Percentiles rank a stretch among this genome's conserved stretches.
These are phyloP conservation scores for Stenoptilia bipunctidactyla DNA, from an alignment of 2,888 invertebrate genomes.

Conservation along the genomic window DNA sequence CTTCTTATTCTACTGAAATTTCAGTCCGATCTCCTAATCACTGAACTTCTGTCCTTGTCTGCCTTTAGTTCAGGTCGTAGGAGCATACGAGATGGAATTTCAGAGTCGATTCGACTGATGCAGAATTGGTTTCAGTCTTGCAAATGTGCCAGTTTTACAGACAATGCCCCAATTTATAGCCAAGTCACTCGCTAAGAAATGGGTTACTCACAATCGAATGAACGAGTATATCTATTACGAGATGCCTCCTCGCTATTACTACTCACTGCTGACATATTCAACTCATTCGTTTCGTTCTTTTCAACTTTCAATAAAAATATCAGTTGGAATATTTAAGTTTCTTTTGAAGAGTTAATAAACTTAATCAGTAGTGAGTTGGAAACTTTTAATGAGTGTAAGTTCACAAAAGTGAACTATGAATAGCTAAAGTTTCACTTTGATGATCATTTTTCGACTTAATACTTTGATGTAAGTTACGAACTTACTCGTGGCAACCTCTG, in stretches of 20 bases:
- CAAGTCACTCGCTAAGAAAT: conserved; percentile 58
- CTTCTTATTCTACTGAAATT: conserved; percentile 47
- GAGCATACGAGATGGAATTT: conserved; percentile 24
- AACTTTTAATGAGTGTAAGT: too few relatives aligned
- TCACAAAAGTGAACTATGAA: too few relatives aligned
- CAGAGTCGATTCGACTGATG: conserved; percentile 28
- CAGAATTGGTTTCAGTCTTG: conserved; percentile 49
- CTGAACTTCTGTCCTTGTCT: conserved; percentile 31
- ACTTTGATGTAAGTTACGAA: too few relatives aligned
- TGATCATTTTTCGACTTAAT: too few relatives aligned
- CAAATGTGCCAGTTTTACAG: conserved; percentile 66
- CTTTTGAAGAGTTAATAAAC: too few relatives aligned
- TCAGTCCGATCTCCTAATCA: conserved; percentile 42
- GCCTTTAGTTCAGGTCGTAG: conserved; percentile 10
- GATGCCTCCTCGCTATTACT: neutral
- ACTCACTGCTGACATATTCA: neutral
- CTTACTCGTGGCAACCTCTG: too few relatives aligned
- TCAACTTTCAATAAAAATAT: too few relatives aligned
- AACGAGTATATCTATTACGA: neutral
- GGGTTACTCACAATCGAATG: conserved; percentile 13
- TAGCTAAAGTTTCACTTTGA: too few relatives aligned
- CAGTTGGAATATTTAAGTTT: too few relatives aligned
- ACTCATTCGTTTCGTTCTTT: too few relatives aligned
- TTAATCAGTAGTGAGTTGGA: too few relatives aligned
- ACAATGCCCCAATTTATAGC: conserved; percentile 71